A percentile compares a stretch with the other conserved stretches of the same genome.
phyloP scores from a whole-genome alignment of 2,797 vertebrate species.

The Phaenicophaeus curvirostris region DNA sequence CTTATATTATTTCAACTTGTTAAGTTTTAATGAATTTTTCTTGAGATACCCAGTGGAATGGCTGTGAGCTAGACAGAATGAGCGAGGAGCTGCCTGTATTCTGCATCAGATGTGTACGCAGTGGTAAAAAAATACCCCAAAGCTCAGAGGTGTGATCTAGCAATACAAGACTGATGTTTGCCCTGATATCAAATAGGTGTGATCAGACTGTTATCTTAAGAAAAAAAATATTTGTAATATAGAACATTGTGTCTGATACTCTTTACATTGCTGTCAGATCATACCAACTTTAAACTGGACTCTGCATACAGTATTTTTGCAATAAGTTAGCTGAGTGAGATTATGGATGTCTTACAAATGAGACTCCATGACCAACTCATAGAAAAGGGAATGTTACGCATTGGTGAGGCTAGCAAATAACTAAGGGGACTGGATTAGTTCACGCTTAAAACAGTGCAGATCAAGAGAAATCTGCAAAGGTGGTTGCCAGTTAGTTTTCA shows the following conservation, averaged over 20 bases:
- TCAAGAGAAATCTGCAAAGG: neutral
- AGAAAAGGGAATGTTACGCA: neutral
- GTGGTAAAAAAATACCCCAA: neutral
- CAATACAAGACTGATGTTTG: neutral
- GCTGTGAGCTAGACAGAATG: neutral
- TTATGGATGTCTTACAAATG: neutral
- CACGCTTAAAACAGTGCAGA: neutral
- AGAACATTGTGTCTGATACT: neutral
- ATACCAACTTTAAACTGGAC: neutral
- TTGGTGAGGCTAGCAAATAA: neutral
- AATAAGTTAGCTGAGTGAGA: slow-evolving; percentile 5
- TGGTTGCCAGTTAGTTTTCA: slow-evolving; percentile 14
- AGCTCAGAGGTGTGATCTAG: neutral
- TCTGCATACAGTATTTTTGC: neutral
- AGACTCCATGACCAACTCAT: slow-evolving; percentile 5
- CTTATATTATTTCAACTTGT: neutral
- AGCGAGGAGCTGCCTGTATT: neutral
- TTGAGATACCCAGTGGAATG: neutral
- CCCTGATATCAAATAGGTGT: neutral
- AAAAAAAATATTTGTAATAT: neutral
- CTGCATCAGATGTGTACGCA: neutral
- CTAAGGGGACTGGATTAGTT: neutral
- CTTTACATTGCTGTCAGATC: neutral
- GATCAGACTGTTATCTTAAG: neutral
- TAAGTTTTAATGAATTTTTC: neutral